Conservation (phyloP, 2,113 vertebrate genomes). For the Chaetura pelagica region DNA sequence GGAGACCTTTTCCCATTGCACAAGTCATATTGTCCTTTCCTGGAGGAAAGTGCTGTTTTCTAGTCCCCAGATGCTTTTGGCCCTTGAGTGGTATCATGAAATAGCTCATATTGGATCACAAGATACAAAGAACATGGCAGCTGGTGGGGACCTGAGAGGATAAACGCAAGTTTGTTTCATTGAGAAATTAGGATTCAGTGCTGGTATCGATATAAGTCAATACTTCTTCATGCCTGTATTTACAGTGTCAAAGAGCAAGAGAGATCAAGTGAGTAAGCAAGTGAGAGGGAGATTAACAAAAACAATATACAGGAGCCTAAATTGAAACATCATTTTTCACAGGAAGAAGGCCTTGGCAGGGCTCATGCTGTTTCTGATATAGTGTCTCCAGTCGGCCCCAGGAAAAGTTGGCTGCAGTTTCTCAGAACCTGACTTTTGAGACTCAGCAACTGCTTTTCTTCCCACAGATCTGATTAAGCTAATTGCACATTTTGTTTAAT, state of each 20-base stretch:
- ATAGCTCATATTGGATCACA: background rate
- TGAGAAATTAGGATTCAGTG: slow-evolving; percentile 22
- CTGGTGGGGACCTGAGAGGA: background rate
- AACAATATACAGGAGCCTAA: slow-evolving; percentile 52
- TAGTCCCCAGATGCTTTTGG: background rate
- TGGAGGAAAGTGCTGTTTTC: background rate
- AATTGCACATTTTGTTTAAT: slow-evolving; percentile 67
- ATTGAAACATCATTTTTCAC: slow-evolving; percentile 66
- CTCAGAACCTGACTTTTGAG: slow-evolving; percentile 72
- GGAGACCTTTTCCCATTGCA: background rate
- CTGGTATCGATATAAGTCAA: background rate
- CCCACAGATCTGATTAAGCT: slow-evolving; percentile 66
- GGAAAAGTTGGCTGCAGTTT: slow-evolving; percentile 65
- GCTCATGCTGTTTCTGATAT: slow-evolving; percentile 37
- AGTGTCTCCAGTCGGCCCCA: slow-evolving; percentile 21
- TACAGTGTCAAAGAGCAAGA: slow-evolving; percentile 30
- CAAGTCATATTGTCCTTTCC: background rate
- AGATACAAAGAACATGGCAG: background rate
- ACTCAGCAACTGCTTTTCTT: slow-evolving; percentile 51
- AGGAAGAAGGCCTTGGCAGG: slow-evolving; percentile 37
- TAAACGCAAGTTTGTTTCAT: background rate
- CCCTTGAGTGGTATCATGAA: background rate
- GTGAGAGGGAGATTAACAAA: slow-evolving; percentile 40
- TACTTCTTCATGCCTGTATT: slow-evolving; percentile 12
- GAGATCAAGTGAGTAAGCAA: slow-evolving; percentile 37